Evolutionary conservation across 2,113 vertebrate genomes (phyloP).

Genomic region (Pyrgilauda ruficollis): DNA sequence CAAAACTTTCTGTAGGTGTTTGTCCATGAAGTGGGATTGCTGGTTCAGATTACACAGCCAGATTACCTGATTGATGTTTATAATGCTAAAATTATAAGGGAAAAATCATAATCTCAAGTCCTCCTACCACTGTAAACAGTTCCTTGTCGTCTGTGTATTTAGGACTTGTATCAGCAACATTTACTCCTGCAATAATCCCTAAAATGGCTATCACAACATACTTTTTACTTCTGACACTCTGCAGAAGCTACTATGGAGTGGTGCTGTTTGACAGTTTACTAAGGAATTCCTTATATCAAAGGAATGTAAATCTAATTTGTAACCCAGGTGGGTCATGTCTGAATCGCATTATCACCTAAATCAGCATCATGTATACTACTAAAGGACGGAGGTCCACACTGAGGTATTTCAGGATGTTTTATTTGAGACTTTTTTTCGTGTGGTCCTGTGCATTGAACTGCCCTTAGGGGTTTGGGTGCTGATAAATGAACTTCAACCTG

Average conservation of each 20-base stretch:
- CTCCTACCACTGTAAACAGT: accelerated
- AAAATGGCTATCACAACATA: background rate
- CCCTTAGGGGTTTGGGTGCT: background rate
- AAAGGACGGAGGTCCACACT: background rate
- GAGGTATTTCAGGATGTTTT: background rate
- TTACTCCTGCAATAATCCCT: background rate
- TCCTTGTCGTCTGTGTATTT: background rate
- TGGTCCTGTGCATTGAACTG: background rate
- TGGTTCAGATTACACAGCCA: background rate
- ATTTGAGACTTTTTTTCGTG: background rate
- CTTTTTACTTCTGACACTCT: background rate
- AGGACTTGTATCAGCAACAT: background rate
- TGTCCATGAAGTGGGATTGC: background rate
- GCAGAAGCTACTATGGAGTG: background rate
- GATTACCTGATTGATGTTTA: background rate
- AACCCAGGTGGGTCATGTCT: background rate
- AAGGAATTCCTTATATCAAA: background rate
- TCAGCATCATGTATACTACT: background rate
- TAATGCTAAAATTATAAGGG: background rate
- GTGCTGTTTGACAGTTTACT: background rate
- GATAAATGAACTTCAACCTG: background rate
- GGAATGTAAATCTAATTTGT: background rate
- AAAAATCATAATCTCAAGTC: background rate
- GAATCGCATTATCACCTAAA: background rate
- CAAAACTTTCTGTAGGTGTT: background rate